A percentile compares a stretch with the other conserved stretches of the same genome.
These are phyloP conservation scores for Proteles cristata DNA, from an alignment of 2,113 vertebrate species.

Conservation along the genomic window DNA sequence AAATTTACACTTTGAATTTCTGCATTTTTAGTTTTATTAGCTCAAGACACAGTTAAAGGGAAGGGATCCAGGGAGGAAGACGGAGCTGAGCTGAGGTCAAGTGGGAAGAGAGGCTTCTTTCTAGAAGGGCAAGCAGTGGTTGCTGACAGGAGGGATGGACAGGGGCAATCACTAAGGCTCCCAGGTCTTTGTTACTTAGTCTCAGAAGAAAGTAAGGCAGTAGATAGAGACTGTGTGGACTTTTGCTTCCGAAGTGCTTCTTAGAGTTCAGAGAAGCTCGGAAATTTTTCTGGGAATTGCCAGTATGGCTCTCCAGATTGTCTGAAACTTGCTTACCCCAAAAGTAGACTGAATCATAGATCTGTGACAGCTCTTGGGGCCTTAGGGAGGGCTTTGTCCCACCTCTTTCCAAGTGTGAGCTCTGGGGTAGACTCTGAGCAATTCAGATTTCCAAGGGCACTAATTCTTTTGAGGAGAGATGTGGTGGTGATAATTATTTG, in stretches of 20 bases:
- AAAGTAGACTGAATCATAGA: not conserved
- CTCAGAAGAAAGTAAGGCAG: not conserved
- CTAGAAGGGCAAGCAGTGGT: not conserved
- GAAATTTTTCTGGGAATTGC: not conserved
- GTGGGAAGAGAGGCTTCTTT: not conserved
- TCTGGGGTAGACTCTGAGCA: not conserved
- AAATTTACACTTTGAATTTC: not conserved
- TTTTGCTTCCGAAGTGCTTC: not conserved
- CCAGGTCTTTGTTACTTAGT: not conserved
- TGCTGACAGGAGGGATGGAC: not conserved
- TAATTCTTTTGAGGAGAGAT: not conserved
- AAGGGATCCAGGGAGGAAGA: not conserved
- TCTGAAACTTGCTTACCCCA: not conserved
- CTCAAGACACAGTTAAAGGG: not conserved
- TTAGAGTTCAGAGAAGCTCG: not conserved
- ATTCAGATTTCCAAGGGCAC: not conserved
- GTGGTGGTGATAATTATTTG: not conserved
- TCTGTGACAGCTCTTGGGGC: too few species aligned
- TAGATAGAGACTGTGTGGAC: not conserved
- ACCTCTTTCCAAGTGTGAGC: not conserved
- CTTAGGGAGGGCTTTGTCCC: not conserved
- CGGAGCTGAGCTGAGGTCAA: not conserved
- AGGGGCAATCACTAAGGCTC: not conserved
- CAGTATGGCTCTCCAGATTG: not conserved
- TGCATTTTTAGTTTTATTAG: constrained; percentile 47